A percentile compares a stretch with the other conserved stretches of the same genome.
Evolutionary conservation across 2,113 vertebrate genomes (phyloP).

Genomic region (Colius striatus): DNA sequence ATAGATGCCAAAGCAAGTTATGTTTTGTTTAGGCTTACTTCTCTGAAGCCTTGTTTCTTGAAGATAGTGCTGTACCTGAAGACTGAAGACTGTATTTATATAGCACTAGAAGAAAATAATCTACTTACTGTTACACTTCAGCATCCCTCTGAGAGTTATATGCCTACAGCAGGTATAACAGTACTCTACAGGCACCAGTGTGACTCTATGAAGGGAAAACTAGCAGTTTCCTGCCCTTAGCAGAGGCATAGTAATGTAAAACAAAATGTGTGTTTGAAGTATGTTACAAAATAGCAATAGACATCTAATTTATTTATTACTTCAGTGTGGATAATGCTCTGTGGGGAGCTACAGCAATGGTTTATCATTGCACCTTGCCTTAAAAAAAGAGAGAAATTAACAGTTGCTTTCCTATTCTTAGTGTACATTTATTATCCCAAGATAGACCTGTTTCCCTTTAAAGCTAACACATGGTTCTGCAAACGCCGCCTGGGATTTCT

Average conservation of each 20-base stretch:
- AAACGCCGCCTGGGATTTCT: neutral
- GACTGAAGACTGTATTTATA: constrained; percentile 29
- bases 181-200: neutral
- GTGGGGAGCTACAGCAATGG: neutral
- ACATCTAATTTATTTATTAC: constrained; percentile 40
- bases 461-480: neutral
- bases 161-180: neutral
- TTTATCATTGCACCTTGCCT: neutral
- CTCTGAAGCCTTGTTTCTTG: constrained; percentile 13
- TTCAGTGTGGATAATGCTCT: neutral
- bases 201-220: neutral
- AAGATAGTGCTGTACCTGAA: constrained; percentile 22
- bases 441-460: neutral
- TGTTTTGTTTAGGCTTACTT: constrained; percentile 17
- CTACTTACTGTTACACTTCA: constrained; percentile 19
- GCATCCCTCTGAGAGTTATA: constrained; percentile 26
- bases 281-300: neutral
- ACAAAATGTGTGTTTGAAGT: constrained; percentile 14
- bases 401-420: neutral
- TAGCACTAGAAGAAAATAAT: constrained; percentile 25
- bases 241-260: neutral
- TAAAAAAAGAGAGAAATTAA: neutral
- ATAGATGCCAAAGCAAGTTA: neutral
- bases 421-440: neutral
- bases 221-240: neutral